phyloP scores from a whole-genome alignment of 1,140 invertebrate genomes.

The Diachasma alloeum region DNA sequence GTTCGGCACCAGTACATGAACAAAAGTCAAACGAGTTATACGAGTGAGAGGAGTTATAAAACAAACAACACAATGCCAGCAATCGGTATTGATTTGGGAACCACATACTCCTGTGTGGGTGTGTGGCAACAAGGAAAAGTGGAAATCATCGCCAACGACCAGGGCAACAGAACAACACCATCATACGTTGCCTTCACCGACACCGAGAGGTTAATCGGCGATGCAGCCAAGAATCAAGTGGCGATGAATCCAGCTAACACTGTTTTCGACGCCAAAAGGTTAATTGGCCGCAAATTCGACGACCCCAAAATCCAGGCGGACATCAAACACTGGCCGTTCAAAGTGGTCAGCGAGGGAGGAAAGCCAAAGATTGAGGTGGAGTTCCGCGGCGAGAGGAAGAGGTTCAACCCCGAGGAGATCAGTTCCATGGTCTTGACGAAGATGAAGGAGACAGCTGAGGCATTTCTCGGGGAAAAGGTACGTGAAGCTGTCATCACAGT shows the following conservation, averaged over 20 bases:
- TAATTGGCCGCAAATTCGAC: conserved; percentile 80
- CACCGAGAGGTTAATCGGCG: conserved; percentile 79
- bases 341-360: conserved; percentile 71
- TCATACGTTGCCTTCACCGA: conserved; percentile 90
- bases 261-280: conserved; percentile 83
- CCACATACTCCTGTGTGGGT: conserved; percentile 83
- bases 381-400: conserved; percentile 79
- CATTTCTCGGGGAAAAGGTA: conserved; percentile 67
- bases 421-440: conserved; percentile 86
- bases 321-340: conserved; percentile 84
- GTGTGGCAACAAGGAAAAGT: conserved; percentile 88
- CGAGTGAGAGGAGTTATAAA: conserved; percentile 7
- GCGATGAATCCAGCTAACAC: conserved; percentile 89
- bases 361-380: conserved; percentile 82
- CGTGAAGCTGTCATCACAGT: conserved; percentile 76
- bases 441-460: conserved; percentile 76
- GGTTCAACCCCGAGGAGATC: conserved; percentile 85
- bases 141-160: conserved; percentile 94
- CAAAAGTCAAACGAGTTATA: background rate
- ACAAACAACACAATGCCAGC: conserved; percentile 64
- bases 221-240: conserved; percentile 76
- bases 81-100: conserved; percentile 82
- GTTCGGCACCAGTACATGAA: background rate
- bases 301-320: conserved; percentile 80
- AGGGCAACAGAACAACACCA: conserved; percentile 91